phyloP scores from a whole-genome alignment of 2,113 vertebrate genomes.

The Heterochromis multidens region DNA sequence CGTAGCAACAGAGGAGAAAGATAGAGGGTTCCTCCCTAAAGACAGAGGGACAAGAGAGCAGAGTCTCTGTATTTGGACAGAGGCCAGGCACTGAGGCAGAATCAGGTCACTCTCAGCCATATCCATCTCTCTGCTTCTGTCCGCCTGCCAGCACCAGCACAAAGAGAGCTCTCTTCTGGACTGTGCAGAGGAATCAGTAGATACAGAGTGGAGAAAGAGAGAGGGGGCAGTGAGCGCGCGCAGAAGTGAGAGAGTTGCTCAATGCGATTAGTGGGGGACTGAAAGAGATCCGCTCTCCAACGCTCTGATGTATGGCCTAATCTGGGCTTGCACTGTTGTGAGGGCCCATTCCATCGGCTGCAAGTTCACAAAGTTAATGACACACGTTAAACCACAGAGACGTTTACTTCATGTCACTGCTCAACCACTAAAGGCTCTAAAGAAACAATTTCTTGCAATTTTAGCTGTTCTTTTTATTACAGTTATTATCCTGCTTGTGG shows the following conservation, averaged over 20 bases:
- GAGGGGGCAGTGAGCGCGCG: slow-evolving; percentile 35
- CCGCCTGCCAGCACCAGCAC: slow-evolving; percentile 65
- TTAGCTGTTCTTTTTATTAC: not conserved
- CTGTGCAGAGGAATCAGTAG: slow-evolving; percentile 57
- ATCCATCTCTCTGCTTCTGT: slow-evolving; percentile 65
- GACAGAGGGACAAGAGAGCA: slow-evolving; percentile 31
- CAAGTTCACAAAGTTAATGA: slow-evolving; percentile 59
- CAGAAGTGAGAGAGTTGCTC: slow-evolving; percentile 43
- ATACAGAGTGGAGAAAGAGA: slow-evolving; percentile 46
- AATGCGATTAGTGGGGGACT: slow-evolving; percentile 59
- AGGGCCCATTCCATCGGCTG: slow-evolving; percentile 33
- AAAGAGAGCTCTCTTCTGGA: slow-evolving; percentile 72
- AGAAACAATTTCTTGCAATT: slow-evolving; percentile 4
- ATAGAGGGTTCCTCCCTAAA: slow-evolving; percentile 30
- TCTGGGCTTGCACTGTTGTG: slow-evolving; percentile 41
- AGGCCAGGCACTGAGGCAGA: slow-evolving; percentile 65
- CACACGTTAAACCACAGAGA: slow-evolving; percentile 27
- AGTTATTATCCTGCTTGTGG: not conserved
- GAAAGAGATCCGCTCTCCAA: slow-evolving; percentile 60
- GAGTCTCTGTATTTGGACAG: slow-evolving; percentile 53
- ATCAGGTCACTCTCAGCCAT: slow-evolving; percentile 75
- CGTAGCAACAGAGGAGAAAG: not conserved
- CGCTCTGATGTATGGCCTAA: slow-evolving; percentile 65
- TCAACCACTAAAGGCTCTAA: not conserved
- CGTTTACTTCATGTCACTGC: slow-evolving; percentile 2